Evolutionary conservation across 2,797 vertebrate species (phyloP).

Genomic region (Schizopygopsis malacanthus): DNA sequence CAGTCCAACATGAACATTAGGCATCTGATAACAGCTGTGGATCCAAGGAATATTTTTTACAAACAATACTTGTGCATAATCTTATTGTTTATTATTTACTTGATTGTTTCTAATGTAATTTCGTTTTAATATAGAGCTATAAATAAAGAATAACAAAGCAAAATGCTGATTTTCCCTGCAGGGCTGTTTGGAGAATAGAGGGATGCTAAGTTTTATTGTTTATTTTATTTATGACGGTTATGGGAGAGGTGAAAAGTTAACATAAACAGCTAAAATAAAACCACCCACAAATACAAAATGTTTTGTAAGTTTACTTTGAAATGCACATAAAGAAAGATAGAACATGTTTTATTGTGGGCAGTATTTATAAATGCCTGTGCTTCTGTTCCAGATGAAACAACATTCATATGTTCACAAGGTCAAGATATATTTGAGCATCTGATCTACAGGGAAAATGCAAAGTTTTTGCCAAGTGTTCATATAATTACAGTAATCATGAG

Average conservation of each 20-base stretch:
- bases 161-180: neutral
- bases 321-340: neutral
- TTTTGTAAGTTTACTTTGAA: conserved; percentile 7
- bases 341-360: neutral
- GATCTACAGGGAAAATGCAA: conserved; percentile 6
- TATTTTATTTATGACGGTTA: conserved; percentile 1
- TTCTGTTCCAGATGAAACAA: conserved; percentile 1
- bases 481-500: neutral
- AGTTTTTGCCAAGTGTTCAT: neutral
- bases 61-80: neutral
- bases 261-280: neutral
- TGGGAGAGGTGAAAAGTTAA: neutral
- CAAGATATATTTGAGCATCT: neutral
- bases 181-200: neutral
- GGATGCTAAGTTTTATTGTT: neutral
- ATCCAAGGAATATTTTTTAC: neutral
- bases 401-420: neutral
- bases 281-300: neutral
- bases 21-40: neutral
- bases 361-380: neutral
- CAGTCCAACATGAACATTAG: conserved; percentile 12
- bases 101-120: neutral
- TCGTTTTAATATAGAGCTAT: neutral
- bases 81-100: neutral
- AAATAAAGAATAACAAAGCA: neutral